Evolutionary conservation across 2,888 invertebrate species (phyloP).

Genomic region (Eugnorisma glareosa): DNA sequence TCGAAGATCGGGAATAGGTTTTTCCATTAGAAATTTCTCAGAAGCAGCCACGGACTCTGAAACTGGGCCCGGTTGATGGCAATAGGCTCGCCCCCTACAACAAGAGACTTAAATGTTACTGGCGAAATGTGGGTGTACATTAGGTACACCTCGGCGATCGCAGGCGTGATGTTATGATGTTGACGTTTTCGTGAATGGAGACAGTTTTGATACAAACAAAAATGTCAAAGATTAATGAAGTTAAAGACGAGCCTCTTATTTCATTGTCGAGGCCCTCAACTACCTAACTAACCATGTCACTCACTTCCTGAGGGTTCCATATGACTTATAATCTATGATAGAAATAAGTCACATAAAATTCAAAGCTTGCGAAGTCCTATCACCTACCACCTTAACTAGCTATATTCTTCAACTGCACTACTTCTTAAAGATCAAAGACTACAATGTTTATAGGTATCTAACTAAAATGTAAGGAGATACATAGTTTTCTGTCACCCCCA

Average conservation of each 20-base stretch:
- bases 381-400: neutral
- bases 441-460: constrained; percentile 63
- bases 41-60: too few relatives aligned
- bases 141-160: too few relatives aligned
- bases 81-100: too few relatives aligned
- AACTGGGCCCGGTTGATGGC: too few relatives aligned
- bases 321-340: neutral
- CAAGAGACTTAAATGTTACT: too few relatives aligned
- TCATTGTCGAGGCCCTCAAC: neutral
- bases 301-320: neutral
- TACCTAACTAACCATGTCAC: neutral
- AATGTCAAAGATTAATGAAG: neutral
- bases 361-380: neutral
- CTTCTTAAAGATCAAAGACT: constrained; percentile 59
- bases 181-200: too few relatives aligned
- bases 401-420: neutral
- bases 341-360: neutral
- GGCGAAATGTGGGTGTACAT: too few relatives aligned
- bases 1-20: neutral
- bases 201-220: neutral
- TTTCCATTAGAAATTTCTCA: too few relatives aligned
- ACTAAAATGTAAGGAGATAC: constrained; percentile 63
- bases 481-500: constrained; percentile 76
- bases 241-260: neutral
- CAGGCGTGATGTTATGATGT: too few relatives aligned